Conservation (phyloP, 2,888 invertebrate genomes). For the Sphaerophoria taeniata region DNA sequence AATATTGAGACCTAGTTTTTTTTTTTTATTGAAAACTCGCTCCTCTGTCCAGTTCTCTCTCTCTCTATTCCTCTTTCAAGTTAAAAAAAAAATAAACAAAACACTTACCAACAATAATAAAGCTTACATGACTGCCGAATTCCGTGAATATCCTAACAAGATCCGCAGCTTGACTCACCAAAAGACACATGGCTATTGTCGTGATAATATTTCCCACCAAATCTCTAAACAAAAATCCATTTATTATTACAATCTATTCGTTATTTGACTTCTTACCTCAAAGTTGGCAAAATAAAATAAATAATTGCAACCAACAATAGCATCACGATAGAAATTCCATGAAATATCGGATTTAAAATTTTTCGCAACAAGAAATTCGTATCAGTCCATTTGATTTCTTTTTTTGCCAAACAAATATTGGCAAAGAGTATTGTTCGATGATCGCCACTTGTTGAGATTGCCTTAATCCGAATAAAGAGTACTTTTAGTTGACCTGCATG, state of each 20-base stretch:
- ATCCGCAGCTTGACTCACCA: conserved; percentile 90
- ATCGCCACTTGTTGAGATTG: conserved; percentile 78
- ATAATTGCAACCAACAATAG: conserved; percentile 89
- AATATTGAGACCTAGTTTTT: too few relatives aligned
- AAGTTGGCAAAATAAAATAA: conserved; percentile 92
- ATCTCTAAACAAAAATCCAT: conserved; percentile 83
- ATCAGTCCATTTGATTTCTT: conserved; percentile 88
- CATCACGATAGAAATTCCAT: conserved; percentile 88
- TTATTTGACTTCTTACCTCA: conserved; percentile 83
- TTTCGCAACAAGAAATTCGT: conserved; percentile 89
- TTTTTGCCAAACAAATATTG: conserved; percentile 89
- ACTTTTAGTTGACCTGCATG: not conserved
- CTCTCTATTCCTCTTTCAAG: conserved; percentile 16
- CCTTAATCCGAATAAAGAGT: conserved; percentile 75
- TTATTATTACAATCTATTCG: not conserved
- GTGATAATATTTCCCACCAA: conserved; percentile 93
- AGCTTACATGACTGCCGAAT: conserved; percentile 91
- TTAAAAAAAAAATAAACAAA: not conserved
- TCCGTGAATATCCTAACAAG: conserved; percentile 91
- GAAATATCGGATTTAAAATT: conserved; percentile 90
- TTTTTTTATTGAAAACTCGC: too few relatives aligned
- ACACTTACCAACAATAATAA: conserved; percentile 89
- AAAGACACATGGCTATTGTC: conserved; percentile 90
- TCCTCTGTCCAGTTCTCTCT: too few relatives aligned
- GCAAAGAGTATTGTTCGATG: conserved; percentile 87